Evolutionary conservation across 1,140 invertebrate genomes (phyloP).

Genomic region (Sycophaga agraensis): DNA sequence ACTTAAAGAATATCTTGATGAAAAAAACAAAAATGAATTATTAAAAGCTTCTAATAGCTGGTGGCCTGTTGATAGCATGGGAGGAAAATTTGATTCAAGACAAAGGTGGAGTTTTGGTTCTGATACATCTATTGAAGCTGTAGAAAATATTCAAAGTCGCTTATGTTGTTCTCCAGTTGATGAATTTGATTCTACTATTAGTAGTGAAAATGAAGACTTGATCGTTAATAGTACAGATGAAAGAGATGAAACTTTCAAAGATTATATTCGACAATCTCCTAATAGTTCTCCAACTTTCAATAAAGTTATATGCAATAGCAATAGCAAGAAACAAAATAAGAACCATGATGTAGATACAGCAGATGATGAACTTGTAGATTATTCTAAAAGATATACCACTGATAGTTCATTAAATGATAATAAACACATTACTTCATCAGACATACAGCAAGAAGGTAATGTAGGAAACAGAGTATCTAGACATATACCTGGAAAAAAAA

Average conservation of each 20-base stretch:
- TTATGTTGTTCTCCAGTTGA: conserved; percentile 30
- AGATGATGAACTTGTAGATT: conserved; percentile 30
- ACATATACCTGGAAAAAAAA: conserved; percentile 27
- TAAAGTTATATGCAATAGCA: not conserved
- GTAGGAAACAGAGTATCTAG: conserved; percentile 6
- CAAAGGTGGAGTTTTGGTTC: conserved; percentile 31
- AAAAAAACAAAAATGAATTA: conserved; percentile 7
- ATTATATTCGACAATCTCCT: conserved; percentile 18
- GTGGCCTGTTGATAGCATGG: conserved; percentile 15
- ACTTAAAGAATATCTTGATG: not conserved
- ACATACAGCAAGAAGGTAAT: conserved; percentile 14
- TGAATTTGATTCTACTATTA: conserved; percentile 29
- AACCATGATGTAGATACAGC: conserved; percentile 27
- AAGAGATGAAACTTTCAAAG: conserved; percentile 22
- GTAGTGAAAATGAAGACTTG: conserved; percentile 27
- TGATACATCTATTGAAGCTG: conserved; percentile 24
- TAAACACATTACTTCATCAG: conserved; percentile 3
- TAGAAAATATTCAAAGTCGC: conserved; percentile 23
- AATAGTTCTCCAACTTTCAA: conserved; percentile 20
- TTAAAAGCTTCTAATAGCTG: conserved; percentile 7
- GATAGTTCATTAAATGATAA: conserved; percentile 10
- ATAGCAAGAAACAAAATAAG: conserved; percentile 15
- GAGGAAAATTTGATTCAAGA: conserved; percentile 19
- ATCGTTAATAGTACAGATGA: conserved; percentile 25
- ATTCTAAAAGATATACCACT: conserved; percentile 31